Conservation (phyloP, 2,888 invertebrate species). For the Nemurella pictetii region DNA sequence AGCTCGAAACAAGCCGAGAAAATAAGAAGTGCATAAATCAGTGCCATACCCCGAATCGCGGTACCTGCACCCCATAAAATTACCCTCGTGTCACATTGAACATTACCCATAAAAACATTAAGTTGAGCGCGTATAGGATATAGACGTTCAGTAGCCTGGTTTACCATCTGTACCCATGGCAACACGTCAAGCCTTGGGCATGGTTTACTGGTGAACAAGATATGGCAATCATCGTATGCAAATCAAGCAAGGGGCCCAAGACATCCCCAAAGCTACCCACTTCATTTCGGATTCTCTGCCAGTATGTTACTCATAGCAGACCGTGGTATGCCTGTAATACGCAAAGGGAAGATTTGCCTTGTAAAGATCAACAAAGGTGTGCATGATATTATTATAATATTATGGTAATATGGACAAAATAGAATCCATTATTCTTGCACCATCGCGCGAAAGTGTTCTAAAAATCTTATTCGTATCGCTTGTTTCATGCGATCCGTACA, state of each 20-base stretch:
- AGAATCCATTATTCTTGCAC: background rate
- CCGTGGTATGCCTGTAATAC: background rate
- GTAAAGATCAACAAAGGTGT: conserved; percentile 3
- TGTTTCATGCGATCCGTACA: background rate
- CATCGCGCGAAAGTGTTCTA: background rate
- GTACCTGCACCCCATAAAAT: background rate
- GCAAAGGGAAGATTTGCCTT: background rate
- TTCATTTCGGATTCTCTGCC: conserved; percentile 3
- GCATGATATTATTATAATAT: conserved; percentile 9
- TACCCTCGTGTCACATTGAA: background rate
- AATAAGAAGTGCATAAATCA: background rate
- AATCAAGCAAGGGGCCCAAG: conserved; percentile 33
- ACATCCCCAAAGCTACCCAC: conserved; percentile 17
- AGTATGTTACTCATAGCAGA: conserved; percentile 23
- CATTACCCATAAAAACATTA: background rate
- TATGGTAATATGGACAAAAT: background rate
- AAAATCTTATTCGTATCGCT: background rate
- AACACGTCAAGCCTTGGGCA: conserved; percentile 22
- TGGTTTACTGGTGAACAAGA: conserved; percentile 26
- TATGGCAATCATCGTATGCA: conserved; percentile 41
- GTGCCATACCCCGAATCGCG: background rate
- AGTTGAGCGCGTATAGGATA: background rate
- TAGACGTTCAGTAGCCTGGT: conserved; percentile 1
- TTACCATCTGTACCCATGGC: conserved; percentile 14
- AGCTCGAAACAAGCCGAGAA: background rate